Conservation (phyloP, 2,797 vertebrate genomes). For the Melanotaenia maccullochi region DNA sequence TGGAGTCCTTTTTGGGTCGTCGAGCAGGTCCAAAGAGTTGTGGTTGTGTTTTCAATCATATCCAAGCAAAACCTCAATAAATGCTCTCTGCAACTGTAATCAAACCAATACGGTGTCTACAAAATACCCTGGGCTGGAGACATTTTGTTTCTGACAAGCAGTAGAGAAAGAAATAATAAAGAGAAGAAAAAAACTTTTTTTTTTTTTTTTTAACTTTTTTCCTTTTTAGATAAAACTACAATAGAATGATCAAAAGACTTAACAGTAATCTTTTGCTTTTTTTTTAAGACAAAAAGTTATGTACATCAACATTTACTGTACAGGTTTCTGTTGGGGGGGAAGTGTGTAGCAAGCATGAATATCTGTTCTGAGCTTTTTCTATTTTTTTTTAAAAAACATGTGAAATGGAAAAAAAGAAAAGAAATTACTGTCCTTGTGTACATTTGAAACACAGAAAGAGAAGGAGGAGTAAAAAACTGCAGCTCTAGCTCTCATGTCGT, state of each 20-base stretch:
- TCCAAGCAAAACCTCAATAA: constrained; percentile 53
- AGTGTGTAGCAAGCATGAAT: constrained; percentile 61
- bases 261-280: constrained; percentile 77
- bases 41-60: constrained; percentile 45
- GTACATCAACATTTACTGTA: constrained; percentile 86
- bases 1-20: constrained; percentile 23
- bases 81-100: constrained; percentile 66
- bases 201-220: constrained; percentile 74
- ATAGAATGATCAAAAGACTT: constrained; percentile 83
- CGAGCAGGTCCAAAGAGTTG: constrained; percentile 46
- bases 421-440: constrained; percentile 39
- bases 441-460: constrained; percentile 47
- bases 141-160: constrained; percentile 64
- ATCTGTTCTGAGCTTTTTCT: constrained; percentile 61
- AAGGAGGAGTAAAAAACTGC: constrained; percentile 30
- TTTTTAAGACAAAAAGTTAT: constrained; percentile 83
- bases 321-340: constrained; percentile 64
- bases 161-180: constrained; percentile 66
- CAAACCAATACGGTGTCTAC: constrained; percentile 71
- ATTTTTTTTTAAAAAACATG: constrained; percentile 59
- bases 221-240: constrained; percentile 85
- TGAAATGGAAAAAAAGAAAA: constrained; percentile 34
- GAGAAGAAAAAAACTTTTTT: constrained; percentile 64
- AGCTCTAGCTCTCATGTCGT: constrained; percentile 50
- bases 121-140: constrained; percentile 62